phyloP scores from a whole-genome alignment of 2,888 invertebrate genomes.

The Oxycera nigricornis region DNA sequence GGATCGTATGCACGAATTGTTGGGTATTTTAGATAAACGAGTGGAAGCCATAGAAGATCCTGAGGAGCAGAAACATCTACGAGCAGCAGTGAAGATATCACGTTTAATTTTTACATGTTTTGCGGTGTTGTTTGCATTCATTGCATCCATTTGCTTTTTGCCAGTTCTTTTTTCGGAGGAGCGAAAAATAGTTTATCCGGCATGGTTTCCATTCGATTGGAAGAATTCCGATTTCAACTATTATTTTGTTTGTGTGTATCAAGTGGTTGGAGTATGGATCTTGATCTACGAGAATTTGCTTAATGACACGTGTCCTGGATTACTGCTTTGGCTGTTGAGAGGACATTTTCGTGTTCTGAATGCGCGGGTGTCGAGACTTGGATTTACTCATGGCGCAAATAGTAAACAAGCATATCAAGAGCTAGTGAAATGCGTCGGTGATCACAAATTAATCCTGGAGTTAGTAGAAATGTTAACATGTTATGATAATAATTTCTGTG shows the following conservation, averaged over 20 bases:
- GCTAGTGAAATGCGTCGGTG: constrained; percentile 27
- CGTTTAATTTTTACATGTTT: constrained; percentile 53
- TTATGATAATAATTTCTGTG: not conserved
- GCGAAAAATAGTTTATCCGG: constrained; percentile 7
- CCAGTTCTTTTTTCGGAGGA: not conserved
- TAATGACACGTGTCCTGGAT: constrained; percentile 28
- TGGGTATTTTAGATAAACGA: not conserved
- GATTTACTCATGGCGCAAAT: not conserved
- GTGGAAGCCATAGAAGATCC: not conserved
- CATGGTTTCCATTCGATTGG: constrained; percentile 42
- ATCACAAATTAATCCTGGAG: constrained; percentile 12
- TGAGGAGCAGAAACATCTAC: constrained; percentile 50
- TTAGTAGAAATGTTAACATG: not conserved
- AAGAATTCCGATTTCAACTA: not conserved
- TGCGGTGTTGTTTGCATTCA: constrained; percentile 49
- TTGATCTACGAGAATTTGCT: constrained; percentile 1
- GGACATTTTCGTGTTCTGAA: constrained; percentile 14
- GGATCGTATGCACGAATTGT: not conserved
- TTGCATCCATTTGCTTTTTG: not conserved
- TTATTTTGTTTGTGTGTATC: not conserved
- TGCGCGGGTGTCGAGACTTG: constrained; percentile 18
- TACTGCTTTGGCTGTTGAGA: constrained; percentile 21
- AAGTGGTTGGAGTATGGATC: constrained; percentile 24
- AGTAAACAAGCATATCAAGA: constrained; percentile 14
- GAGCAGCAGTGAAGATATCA: constrained; percentile 49